Base-by-base conservation (phyloP, 2,797 vertebrate genomes). In the Gadopsis bispinosus region DNA sequence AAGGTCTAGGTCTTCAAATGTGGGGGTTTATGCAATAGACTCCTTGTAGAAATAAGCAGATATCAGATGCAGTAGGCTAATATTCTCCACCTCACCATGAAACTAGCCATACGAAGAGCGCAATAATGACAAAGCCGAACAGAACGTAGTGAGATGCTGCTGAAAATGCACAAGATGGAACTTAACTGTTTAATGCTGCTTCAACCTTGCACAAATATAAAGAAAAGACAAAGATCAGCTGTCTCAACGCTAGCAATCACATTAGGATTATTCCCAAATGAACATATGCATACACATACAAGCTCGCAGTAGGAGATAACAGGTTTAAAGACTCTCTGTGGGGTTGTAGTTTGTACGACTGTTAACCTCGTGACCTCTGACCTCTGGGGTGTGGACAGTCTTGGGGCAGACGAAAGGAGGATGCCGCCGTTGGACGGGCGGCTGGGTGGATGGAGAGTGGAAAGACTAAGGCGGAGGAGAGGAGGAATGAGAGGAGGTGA, bases 351-450 rank as follows among this genome's bases (percentile, higher is more conserved):
- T 85, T 83, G 75, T 73, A 77, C 7, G 83, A 89, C 84, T 68
- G 91, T 91, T 91, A 87, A 92, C 88, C 73, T 50, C 1, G 0
- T 5, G 3, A 77, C 88, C 90, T 83, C 45, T 85, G 91, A 92
- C 89, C 92, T 76, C 74, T 20, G 68, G 87, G 68, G 86, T 81
- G 89, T 81, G 83, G 85, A 83, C 68, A 68, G 69, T 77, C 76
- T 63, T 59, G 20, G 62, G 39, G 71, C 41, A 87, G 83, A 86
- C 66, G 16, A 88, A 84, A 84, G 69, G 64, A 78, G 69, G 73
- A 83, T 5, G 80, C 80, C 4, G 59, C 20, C 0, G 20, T 22
- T 33, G 20, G 64, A 60, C 47, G 33, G 54, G 33, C 0, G 56
- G 39, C 53, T 10, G 56, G 50, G 71, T 48, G 41, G 54, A 35